Evolutionary conservation across 2,113 vertebrate species (phyloP).

Genomic region (Corythoichthys intestinalis): DNA sequence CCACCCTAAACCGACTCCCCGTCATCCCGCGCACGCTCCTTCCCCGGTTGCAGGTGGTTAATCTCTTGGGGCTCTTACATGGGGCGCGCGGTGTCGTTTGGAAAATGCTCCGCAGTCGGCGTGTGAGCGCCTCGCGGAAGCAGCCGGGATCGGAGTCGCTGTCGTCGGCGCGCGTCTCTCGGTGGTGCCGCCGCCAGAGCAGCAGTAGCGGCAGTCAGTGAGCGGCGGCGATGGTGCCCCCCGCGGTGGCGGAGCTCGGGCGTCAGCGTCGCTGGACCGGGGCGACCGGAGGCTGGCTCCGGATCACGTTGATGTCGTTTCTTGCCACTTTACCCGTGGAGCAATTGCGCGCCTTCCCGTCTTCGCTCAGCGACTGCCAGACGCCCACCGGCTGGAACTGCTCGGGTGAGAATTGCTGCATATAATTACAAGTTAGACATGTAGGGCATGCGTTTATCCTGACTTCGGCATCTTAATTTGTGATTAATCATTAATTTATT

Average conservation of each 20-base stretch:
- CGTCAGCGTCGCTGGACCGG: slow-evolving; percentile 67
- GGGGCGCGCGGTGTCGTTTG: slow-evolving; percentile 68
- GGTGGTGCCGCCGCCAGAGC: slow-evolving; percentile 28
- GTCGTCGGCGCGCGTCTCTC: background rate
- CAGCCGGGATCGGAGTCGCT: slow-evolving; percentile 60
- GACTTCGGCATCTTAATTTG: background rate
- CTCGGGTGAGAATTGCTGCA: slow-evolving; percentile 82
- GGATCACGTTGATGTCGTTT: slow-evolving; percentile 73
- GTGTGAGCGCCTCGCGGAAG: slow-evolving; percentile 57
- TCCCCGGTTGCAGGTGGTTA: background rate
- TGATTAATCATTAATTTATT: background rate
- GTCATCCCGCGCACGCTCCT: slow-evolving; percentile 37
- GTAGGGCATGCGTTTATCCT: background rate
- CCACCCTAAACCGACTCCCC: slow-evolving; percentile 47
- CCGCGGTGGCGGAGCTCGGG: slow-evolving; percentile 57
- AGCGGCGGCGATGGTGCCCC: slow-evolving; percentile 63
- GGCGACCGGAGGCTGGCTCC: slow-evolving; percentile 68
- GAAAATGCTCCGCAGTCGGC: slow-evolving; percentile 70
- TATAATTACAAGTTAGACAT: background rate
- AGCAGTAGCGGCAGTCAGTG: slow-evolving; percentile 49
- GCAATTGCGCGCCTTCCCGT: slow-evolving; percentile 89
- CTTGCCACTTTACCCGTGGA: slow-evolving; percentile 79
- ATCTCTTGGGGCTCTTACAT: slow-evolving; percentile 55
- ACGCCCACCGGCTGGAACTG: slow-evolving; percentile 98
- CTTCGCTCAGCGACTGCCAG: slow-evolving; percentile 96